A percentile compares a stretch with the other conserved stretches of the same genome.
Conservation (phyloP, 2,113 vertebrate species). For the Neopipo cinnamomea region DNA sequence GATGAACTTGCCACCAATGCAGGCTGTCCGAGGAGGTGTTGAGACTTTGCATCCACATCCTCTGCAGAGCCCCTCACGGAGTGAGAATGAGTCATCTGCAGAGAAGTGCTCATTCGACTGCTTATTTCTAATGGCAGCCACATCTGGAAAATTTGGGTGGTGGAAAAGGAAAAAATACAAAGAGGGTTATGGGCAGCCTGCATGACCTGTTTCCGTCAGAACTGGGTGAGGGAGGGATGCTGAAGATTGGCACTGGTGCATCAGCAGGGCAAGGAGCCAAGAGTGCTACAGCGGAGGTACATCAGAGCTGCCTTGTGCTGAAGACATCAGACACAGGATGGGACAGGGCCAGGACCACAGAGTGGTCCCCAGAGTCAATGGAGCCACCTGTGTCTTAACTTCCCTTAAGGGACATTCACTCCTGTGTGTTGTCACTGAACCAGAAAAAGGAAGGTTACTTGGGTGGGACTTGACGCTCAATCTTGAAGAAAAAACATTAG, state of each 20-base stretch:
- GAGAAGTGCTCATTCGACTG: not conserved
- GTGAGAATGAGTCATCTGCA: not conserved
- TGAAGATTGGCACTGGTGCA: not conserved
- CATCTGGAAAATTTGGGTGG: not conserved
- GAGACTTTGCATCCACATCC: not conserved
- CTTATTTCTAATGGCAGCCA: not conserved
- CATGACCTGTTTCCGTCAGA: not conserved
- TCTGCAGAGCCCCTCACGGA: not conserved
- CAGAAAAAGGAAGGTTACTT: not conserved
- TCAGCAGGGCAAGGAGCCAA: not conserved
- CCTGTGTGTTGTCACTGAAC: not conserved
- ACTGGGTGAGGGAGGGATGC: not conserved
- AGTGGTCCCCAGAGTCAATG: not conserved
- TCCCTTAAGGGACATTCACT: not conserved
- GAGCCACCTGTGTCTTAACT: not conserved
- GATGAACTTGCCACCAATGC: not conserved
- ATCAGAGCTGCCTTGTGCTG: not conserved
- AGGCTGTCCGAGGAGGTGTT: not conserved
- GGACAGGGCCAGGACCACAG: not conserved
- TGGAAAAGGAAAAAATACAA: not conserved
- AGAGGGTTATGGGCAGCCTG: not conserved
- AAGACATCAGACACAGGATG: rapidly evolving
- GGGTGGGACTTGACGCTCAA: not conserved
- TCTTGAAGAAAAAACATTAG: not conserved
- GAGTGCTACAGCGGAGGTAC: not conserved